phyloP scores from a whole-genome alignment of 2,113 vertebrate species.

The Climacteris rufus region DNA sequence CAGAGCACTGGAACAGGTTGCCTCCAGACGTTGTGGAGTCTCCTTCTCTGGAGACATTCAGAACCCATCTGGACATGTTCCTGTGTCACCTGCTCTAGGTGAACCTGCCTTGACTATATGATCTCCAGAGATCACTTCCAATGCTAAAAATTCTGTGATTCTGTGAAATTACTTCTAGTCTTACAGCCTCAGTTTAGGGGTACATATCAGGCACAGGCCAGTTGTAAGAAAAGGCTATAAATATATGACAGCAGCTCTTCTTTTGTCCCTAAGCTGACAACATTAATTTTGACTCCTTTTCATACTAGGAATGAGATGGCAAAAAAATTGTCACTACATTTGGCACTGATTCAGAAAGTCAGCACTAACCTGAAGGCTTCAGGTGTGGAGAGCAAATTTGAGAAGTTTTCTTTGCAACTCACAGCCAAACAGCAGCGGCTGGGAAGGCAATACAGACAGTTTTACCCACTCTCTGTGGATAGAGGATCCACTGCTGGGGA shows the following conservation, averaged over 20 bases:
- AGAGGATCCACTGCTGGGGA: not conserved
- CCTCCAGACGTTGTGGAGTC: fast-evolving
- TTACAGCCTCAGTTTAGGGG: not conserved
- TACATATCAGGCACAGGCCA: not conserved
- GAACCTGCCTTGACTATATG: not conserved
- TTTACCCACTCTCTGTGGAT: not conserved
- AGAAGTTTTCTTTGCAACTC: not conserved
- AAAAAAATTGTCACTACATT: not conserved
- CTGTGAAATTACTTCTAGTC: not conserved
- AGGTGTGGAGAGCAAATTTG: not conserved
- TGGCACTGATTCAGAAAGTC: not conserved
- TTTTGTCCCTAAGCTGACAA: not conserved
- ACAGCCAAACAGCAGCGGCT: not conserved
- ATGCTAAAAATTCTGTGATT: not conserved
- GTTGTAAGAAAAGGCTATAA: not conserved
- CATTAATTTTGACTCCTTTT: not conserved
- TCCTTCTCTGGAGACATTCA: not conserved
- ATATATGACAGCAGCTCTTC: not conserved
- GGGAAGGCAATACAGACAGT: not conserved
- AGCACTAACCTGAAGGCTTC: not conserved
- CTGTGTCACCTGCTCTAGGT: not conserved
- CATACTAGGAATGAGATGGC: not conserved
- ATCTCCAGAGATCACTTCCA: not conserved
- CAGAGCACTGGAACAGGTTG: not conserved
- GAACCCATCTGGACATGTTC: not conserved